Base-by-base conservation (phyloP, 2,797 vertebrate species). In the Megaceryle alcyon region DNA sequence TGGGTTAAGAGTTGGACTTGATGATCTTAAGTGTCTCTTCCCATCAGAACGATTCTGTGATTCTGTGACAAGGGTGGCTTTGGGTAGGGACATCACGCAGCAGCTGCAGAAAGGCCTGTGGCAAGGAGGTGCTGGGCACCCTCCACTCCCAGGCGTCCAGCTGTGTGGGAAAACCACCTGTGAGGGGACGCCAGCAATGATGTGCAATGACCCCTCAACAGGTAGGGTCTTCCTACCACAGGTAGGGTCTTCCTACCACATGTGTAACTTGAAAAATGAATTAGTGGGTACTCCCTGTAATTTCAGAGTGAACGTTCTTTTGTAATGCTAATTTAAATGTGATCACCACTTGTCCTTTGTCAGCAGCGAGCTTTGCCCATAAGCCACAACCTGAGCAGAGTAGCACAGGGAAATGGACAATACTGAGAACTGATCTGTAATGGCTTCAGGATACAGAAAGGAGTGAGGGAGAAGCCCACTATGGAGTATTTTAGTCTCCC, bases 81-180 rank as follows among this genome's bases (percentile, higher is more conserved):
- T 0, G 5, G 29, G 26, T 1, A n/a, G 31, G 23, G 53, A 41
- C 56, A 22, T 4, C 4, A 1, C 29, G n/a, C 0, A 14, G 46
- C 31, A 61, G 26, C 1, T 3, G 29, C 39, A 43, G 33, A 53
- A 76, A 41, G 33, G 19, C 23, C 18, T 6, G 25, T 0, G 1
- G 23, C 31, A 37, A 31, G 41, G 53, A n/a, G 66, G 6, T 3
- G 3, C 29, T 18, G 53, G 46, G 37, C 75, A 20, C 8, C 46
- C 57, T 44, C n/a, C 4, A 3, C 25, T 57, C 25, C 15, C 1
- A 1, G 28, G 3, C 4, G 0, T 10, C 7, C 19, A 1, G 4
- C 14, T 3, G 10, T 1, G 2, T 0, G 1, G 41, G 46, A 26
- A 19, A 65, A 46, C 10, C 4, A 1, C 13, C 33, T 46, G 53